Conservation (phyloP, 2,113 vertebrate genomes). For the Oncorhynchus clarkii region DNA sequence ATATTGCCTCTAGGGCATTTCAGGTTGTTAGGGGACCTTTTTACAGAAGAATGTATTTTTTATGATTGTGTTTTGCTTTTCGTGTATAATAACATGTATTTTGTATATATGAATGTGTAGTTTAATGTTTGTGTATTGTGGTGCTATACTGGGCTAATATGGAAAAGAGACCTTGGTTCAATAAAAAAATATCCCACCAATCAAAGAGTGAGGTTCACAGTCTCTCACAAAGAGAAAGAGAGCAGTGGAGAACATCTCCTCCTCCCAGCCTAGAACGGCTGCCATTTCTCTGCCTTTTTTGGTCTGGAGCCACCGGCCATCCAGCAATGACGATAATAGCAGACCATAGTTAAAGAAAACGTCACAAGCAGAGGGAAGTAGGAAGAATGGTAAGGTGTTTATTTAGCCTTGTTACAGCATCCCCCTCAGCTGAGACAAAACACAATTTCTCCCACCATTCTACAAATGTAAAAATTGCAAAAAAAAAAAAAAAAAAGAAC, state of each 20-base stretch:
- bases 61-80: no score
- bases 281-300: slow-evolving; percentile 27
- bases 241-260: not conserved
- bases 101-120: no score
- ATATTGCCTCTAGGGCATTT: no score
- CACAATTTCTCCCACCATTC: slow-evolving; percentile 32
- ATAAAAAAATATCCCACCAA: no score
- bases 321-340: not conserved
- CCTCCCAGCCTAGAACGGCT: not conserved
- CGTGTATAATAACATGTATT: no score
- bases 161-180: no score
- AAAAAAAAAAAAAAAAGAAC: not conserved
- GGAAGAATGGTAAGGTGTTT: not conserved
- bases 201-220: not conserved
- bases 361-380: not conserved
- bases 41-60: no score
- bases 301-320: slow-evolving; percentile 6
- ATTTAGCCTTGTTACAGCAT: not conserved
- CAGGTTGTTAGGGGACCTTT: no score
- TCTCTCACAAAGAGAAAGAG: not conserved
- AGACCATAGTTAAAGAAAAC: not conserved
- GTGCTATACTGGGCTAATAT: no score
- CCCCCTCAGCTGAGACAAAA: not conserved
- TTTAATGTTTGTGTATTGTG: no score
- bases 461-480: slow-evolving; percentile 13